Base-by-base conservation (phyloP, 2,797 vertebrate genomes). In the Melanotaenia pygmaea region DNA sequence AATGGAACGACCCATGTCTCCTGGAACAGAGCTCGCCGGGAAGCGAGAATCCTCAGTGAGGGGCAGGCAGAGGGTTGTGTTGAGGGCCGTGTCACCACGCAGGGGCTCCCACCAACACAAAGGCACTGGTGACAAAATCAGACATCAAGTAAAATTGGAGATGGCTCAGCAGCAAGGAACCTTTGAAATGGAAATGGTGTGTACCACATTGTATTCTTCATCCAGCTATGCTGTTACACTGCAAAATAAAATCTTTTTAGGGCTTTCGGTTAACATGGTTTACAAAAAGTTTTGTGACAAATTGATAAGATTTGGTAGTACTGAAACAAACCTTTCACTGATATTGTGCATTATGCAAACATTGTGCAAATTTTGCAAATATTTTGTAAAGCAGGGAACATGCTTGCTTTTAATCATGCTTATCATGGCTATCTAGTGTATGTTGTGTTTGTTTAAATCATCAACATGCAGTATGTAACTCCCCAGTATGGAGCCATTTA, bases 21-120 rank as follows among this genome's bases (percentile, higher is more conserved):
- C 97, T 20, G 95, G 95, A 64, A 94, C 93, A 34, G 98, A 99
- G 38, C 85, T 93, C 0, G 84, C 87, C 0, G 92, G 94, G 22
- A 95, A 96, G 91, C 94, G 96, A 67, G 96, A 98, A 74, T 89
- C 97, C 9, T 98, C 97, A 50, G 93, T 96, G 40, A 91, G 96
- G 74, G 96, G 96, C 76, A 94, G 96, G 81, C 96, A 97, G 22
- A 93, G 97, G 92, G 92, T 96, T 7, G 94, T 96, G 0, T 93
- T 98, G 56, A 94, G 97, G 93, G 96, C 97, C 0, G 91, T 96
- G 4, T 99, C 97, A n/a, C 97, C 98, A 32, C 94, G 97, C 73
- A 94, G 97, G 91, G 97, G 97, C 75, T 95, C 96, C 13, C 96
- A 97, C 81, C 97, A 96, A 82, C 89, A 94, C 77, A 96, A 95